Evolutionary conservation across 2,113 vertebrate genomes (phyloP).

Genomic region (Lampris megalopsis): DNA sequence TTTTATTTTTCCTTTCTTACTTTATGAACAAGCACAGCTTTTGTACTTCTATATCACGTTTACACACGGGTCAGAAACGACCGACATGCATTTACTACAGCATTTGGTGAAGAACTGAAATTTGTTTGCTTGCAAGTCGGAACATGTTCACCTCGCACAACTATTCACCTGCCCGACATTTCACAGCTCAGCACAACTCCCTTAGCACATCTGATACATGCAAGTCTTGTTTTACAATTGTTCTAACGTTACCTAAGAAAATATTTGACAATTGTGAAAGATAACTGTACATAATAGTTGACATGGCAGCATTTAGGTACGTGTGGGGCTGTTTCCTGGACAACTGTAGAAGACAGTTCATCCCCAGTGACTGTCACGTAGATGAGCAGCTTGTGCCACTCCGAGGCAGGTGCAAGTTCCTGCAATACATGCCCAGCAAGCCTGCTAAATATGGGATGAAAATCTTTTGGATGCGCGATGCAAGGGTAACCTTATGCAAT

Average conservation of each 20-base stretch:
- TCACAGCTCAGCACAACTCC: no score
- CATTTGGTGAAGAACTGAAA: neutral
- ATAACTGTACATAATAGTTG: slow-evolving; percentile 1
- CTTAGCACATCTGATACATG: neutral
- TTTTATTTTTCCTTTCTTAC: neutral
- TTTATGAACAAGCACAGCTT: no score
- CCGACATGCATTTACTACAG: neutral
- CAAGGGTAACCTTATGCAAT: neutral
- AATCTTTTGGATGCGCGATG: no score
- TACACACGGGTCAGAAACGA: neutral
- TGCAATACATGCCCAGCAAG: no score
- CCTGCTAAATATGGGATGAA: no score
- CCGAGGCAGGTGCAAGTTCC: no score
- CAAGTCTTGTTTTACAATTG: neutral
- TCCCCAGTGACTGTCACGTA: no score
- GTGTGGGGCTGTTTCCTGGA: no score
- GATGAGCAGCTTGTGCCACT: no score
- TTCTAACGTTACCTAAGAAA: neutral
- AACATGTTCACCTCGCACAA: neutral
- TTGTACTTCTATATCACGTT: neutral
- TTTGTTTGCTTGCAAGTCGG: neutral
- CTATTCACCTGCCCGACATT: no score
- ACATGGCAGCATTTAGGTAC: no score
- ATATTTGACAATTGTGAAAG: slow-evolving; percentile 20
- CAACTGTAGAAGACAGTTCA: neutral